phyloP scores from a whole-genome alignment of 1,140 invertebrate genomes.

The Drosophila rhopaloa region DNA sequence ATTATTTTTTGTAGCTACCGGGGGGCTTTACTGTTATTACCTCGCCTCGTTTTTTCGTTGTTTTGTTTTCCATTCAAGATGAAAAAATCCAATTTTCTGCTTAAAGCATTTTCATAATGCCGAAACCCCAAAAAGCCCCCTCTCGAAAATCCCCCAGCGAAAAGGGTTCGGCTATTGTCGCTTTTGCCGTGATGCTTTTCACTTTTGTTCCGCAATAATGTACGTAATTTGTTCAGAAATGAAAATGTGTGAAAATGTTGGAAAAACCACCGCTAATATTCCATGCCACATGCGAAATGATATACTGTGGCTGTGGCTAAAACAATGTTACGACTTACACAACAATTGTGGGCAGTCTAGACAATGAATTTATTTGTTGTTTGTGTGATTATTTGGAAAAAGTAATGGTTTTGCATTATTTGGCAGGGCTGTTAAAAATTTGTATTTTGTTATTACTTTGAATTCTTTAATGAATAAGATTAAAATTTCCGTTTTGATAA shows the following conservation, averaged over 20 bases:
- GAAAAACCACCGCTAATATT: slow-evolving; percentile 63
- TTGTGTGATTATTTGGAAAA: slow-evolving; percentile 27
- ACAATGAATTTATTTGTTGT: slow-evolving; percentile 34
- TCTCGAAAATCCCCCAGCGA: slow-evolving; percentile 16
- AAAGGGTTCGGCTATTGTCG: slow-evolving; percentile 62
- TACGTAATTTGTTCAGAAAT: slow-evolving; percentile 58
- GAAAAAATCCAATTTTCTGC: slow-evolving; percentile 80
- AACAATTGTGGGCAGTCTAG: slow-evolving; percentile 48
- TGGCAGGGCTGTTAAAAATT: slow-evolving; percentile 6
- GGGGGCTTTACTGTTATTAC: slow-evolving; percentile 71
- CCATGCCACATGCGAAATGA: slow-evolving; percentile 58
- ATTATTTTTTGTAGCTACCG: slow-evolving; percentile 76
- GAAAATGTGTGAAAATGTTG: slow-evolving; percentile 64
- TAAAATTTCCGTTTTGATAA: too few relatives aligned
- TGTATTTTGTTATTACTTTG: too few relatives aligned
- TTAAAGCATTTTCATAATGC: slow-evolving; percentile 74
- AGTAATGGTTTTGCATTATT: background rate
- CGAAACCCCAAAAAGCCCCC: slow-evolving; percentile 15
- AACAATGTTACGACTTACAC: slow-evolving; percentile 33
- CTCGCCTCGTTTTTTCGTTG: slow-evolving; percentile 38
- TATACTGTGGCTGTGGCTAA: slow-evolving; percentile 44
- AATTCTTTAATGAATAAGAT: too few relatives aligned
- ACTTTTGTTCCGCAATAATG: slow-evolving; percentile 61
- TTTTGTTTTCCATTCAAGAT: slow-evolving; percentile 73
- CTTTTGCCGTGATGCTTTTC: slow-evolving; percentile 19